Conservation (phyloP, 1,140 invertebrate genomes). For the Telenomus remus region DNA sequence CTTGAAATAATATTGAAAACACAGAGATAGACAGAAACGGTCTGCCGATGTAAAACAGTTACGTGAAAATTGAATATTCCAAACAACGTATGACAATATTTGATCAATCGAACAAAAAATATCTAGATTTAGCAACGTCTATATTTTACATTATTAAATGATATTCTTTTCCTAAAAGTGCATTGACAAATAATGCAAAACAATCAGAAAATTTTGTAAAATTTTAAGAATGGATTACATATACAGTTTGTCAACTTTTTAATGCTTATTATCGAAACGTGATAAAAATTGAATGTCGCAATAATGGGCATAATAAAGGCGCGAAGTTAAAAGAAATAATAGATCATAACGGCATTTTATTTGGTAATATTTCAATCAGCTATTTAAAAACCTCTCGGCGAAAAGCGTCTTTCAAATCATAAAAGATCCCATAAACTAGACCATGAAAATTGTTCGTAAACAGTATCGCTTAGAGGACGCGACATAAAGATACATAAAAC, state of each 20-base stretch:
- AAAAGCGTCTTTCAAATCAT: slow-evolving; percentile 21
- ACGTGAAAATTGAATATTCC: too few relatives aligned
- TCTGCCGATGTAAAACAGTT: slow-evolving; percentile 49
- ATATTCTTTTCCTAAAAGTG: too few relatives aligned
- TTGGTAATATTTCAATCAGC: slow-evolving; percentile 38
- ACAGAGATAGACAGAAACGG: slow-evolving; percentile 33
- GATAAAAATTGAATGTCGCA: too few relatives aligned
- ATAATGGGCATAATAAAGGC: neutral
- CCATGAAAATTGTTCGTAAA: slow-evolving; percentile 46
- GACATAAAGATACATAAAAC: slow-evolving; percentile 35
- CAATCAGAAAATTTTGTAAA: too few relatives aligned
- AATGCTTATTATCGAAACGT: too few relatives aligned
- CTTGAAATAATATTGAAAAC: slow-evolving; percentile 43
- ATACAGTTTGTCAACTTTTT: too few relatives aligned
- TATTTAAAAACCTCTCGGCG: slow-evolving; percentile 18
- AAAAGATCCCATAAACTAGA: slow-evolving; percentile 33
- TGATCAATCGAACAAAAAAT: too few relatives aligned
- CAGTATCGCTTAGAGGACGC: slow-evolving; percentile 25
- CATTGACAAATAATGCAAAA: too few relatives aligned
- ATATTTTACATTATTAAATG: too few relatives aligned
- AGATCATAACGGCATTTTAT: slow-evolving; percentile 22
- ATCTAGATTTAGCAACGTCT: too few relatives aligned
- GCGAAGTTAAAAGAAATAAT: slow-evolving; percentile 8
- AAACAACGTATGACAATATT: too few relatives aligned
- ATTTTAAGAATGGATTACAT: too few relatives aligned